These are phyloP conservation scores for Tyto alba DNA, from an alignment of 2,113 vertebrate genomes.

Conservation along the genomic window DNA sequence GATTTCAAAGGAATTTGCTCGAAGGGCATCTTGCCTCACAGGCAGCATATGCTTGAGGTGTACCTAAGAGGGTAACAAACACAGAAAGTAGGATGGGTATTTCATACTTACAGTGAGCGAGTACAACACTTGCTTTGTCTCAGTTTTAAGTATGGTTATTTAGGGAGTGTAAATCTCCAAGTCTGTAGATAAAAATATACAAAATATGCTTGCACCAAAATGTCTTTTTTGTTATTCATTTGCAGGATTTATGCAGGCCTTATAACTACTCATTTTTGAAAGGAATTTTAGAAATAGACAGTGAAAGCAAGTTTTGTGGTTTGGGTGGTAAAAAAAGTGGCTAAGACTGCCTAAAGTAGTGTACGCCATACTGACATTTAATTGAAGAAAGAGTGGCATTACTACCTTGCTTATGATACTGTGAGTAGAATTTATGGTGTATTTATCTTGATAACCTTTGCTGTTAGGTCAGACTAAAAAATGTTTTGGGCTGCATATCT, in stretches of 20 bases:
- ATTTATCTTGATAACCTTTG: not conserved
- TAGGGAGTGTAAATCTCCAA: not conserved
- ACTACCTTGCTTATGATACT: not conserved
- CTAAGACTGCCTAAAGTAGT: not conserved
- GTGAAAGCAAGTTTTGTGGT: not conserved
- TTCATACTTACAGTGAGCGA: not conserved
- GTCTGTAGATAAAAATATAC: not conserved
- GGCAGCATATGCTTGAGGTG: not conserved
- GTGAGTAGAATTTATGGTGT: not conserved
- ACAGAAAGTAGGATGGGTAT: not conserved
- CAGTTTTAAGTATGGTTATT: not conserved
- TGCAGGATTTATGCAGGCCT: not conserved
- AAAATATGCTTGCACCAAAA: not conserved
- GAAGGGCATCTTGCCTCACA: not conserved
- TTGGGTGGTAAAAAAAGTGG: not conserved
- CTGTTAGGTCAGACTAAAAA: not conserved
- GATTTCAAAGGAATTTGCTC: not conserved
- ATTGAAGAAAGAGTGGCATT: not conserved
- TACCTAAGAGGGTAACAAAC: not conserved
- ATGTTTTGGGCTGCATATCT: not conserved
- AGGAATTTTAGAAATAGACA: not conserved
- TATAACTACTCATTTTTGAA: not conserved
- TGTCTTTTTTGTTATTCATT: not conserved
- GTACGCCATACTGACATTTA: not conserved
- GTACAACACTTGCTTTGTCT: not conserved